These are phyloP conservation scores for Bruchidius siliquastri DNA, from an alignment of 2,888 invertebrate species.

Conservation along the genomic window DNA sequence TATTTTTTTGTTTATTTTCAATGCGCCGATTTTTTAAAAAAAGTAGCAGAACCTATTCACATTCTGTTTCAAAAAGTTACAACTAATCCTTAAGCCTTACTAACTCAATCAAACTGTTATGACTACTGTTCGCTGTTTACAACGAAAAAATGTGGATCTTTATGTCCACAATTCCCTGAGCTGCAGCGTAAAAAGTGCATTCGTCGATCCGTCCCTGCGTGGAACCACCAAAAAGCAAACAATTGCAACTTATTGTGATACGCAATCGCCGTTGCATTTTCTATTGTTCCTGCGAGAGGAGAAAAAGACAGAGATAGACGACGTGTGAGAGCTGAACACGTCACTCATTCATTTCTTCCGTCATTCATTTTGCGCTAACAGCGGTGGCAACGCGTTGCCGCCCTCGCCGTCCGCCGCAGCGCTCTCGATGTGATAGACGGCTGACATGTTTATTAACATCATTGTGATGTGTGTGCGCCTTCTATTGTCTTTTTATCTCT, in stretches of 20 bases:
- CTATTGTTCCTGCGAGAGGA: not conserved
- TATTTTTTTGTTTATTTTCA: no score
- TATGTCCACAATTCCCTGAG: no score
- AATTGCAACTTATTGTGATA: not conserved
- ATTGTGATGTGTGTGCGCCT: slow-evolving; percentile 18
- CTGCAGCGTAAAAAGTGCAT: no score
- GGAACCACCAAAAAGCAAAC: not conserved
- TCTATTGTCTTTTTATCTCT: slow-evolving; percentile 22
- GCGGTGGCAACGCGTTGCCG: not conserved
- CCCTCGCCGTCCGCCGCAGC: not conserved
- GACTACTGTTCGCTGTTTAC: no score
- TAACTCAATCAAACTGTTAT: no score
- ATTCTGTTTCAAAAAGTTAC: no score
- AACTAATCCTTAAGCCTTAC: no score
- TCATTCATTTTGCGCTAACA: not conserved
- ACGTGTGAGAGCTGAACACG: not conserved
- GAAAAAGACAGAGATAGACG: not conserved
- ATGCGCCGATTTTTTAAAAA: no score
- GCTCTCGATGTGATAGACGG: slow-evolving; percentile 19
- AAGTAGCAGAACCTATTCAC: no score
- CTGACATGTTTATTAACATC: slow-evolving; percentile 27
- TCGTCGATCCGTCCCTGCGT: no score
- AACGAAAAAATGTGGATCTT: no score
- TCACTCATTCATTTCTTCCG: not conserved
- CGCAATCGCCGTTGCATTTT: not conserved